These are phyloP conservation scores for Chloropsis hardwickii DNA, from an alignment of 2,113 vertebrate species.

Conservation along the genomic window DNA sequence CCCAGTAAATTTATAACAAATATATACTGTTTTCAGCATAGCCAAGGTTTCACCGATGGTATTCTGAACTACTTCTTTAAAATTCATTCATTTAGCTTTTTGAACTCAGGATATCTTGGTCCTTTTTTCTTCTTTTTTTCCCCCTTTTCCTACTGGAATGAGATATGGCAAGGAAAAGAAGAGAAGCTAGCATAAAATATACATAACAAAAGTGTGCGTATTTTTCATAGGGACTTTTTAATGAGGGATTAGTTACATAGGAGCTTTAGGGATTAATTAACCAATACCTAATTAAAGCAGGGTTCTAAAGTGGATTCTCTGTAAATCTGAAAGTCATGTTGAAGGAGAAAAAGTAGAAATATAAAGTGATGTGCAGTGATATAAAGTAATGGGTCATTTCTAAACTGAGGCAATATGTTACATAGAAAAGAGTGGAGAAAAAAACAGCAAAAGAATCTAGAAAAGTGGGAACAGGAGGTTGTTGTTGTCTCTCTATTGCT, in stretches of 20 bases:
- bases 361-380: background rate
- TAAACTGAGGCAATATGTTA: background rate
- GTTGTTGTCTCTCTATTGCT: background rate
- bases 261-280: constrained; percentile 37
- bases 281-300: constrained; percentile 7
- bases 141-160: background rate
- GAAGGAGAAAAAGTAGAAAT: background rate
- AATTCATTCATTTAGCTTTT: background rate
- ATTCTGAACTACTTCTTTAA: background rate
- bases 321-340: background rate
- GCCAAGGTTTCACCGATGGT: background rate
- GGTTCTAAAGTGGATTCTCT: background rate
- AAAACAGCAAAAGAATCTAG: background rate
- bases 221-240: constrained; percentile 23
- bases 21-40: background rate
- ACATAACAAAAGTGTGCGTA: background rate
- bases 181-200: background rate
- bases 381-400: background rate
- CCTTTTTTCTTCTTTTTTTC: background rate
- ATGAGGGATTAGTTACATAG: background rate
- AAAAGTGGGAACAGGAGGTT: background rate
- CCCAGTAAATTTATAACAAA: background rate
- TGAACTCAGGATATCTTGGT: background rate
- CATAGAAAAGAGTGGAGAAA: background rate
- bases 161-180: background rate